Evolutionary conservation across 2,888 invertebrate genomes (phyloP).

Genomic region (Ashinkailepas kermadecensis): DNA sequence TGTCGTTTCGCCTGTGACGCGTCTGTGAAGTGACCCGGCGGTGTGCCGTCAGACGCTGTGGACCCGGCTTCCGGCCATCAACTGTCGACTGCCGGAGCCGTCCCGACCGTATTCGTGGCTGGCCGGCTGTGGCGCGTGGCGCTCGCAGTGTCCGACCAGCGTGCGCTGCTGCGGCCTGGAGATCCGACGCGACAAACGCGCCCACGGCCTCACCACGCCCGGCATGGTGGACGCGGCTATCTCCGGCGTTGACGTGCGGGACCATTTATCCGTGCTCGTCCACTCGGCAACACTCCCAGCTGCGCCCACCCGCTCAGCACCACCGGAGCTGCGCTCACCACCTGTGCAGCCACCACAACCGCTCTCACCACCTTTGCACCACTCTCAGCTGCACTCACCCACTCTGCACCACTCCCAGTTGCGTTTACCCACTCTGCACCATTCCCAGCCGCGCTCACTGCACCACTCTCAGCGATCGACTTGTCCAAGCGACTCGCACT

Average conservation of each 20-base stretch:
- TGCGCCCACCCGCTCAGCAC: not conserved
- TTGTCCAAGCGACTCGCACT: too few species aligned
- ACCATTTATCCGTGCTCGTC: not conserved
- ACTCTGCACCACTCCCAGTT: too few species aligned
- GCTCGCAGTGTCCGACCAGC: not conserved
- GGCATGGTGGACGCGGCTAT: constrained; percentile 11
- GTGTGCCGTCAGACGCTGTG: not conserved
- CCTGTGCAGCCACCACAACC: not conserved
- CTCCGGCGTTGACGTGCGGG: not conserved
- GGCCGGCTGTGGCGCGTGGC: not conserved
- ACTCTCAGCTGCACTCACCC: not conserved
- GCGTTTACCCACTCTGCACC: too few species aligned
- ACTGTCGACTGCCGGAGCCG: not conserved
- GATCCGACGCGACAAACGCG: constrained; percentile 1
- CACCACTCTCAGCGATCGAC: too few species aligned
- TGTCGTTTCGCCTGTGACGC: too few species aligned
- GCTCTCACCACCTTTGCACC: not conserved
- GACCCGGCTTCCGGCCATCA: not conserved
- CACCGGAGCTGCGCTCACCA: not conserved
- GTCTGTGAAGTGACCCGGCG: not conserved
- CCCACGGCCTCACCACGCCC: not conserved
- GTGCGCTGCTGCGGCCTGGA: constrained; percentile 24
- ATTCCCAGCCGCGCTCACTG: too few species aligned
- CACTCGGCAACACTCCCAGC: not conserved
- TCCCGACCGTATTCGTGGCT: too few species aligned